Conservation (phyloP, 2,797 vertebrate species). For the Platalea minor region DNA sequence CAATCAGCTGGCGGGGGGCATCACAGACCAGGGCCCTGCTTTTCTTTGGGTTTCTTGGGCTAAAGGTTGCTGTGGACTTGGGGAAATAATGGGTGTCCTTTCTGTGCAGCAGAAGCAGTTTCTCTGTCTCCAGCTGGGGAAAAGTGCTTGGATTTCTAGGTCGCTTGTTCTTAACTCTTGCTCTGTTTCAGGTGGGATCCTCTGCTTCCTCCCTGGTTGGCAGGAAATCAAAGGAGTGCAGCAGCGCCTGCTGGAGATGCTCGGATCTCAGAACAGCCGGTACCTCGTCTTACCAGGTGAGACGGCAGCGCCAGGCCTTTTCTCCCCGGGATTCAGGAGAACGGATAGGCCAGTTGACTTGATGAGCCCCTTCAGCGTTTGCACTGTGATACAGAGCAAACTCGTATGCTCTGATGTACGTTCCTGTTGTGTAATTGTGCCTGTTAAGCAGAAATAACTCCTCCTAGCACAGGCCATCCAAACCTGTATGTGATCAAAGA, state of each 20-base stretch:
- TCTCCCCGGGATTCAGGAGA: not conserved
- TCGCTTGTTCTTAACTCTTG: not conserved
- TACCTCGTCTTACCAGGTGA: constrained; percentile 90
- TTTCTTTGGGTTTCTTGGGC: not conserved
- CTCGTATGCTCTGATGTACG: not conserved
- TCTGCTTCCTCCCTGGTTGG: constrained; percentile 98
- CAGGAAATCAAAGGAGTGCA: constrained; percentile 93
- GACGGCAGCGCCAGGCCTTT: not conserved
- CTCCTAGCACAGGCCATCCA: not conserved
- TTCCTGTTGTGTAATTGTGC: not conserved
- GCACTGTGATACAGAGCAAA: not conserved
- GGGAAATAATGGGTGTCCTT: not conserved
- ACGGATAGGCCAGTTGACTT: not conserved
- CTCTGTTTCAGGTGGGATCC: constrained; percentile 84
- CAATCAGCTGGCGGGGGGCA: not conserved
- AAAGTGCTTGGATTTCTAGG: not conserved
- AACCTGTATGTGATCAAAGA: not conserved
- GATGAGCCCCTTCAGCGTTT: not conserved
- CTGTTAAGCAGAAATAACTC: not conserved
- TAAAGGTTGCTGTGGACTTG: not conserved
- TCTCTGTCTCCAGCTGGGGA: not conserved
- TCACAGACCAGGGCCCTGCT: not conserved
- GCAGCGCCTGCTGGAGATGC: constrained; percentile 82
- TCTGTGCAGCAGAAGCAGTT: not conserved
- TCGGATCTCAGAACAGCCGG: constrained; percentile 75